Base-by-base conservation (phyloP, 2,888 invertebrate species). In the Zaprionus obscuricornis region DNA sequence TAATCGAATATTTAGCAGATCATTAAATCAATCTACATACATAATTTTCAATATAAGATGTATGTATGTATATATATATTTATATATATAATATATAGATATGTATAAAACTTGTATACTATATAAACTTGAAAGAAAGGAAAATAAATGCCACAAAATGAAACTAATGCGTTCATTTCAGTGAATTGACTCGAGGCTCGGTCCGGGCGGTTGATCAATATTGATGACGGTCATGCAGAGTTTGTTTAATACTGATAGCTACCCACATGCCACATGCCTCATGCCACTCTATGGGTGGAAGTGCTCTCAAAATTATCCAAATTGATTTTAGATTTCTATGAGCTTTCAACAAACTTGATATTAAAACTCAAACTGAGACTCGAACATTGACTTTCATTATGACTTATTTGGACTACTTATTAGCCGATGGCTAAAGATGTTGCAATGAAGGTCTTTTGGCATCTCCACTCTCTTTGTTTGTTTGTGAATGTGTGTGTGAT, bases 381-480 rank as follows among this genome's bases (percentile, higher is more conserved):
- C 33, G 40, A 33, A 24, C 20, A 33, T 74, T 55, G 62, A 69
- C 83, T 82, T 78, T 85, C 79, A 49, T 66, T 57, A 47, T 58
- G 65, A 58, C 46, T 79, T 71, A 67, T 67, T 83, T 55, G 40
- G 64, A 63, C 49, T 46, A 36, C 33, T 36, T 29, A 66, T 75
- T 66, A 58, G 50, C 54, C 39, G 36, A 37, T 54, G 46, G 27
- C 22, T 37, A 45, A 46, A 26, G 37, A 78, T 82, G 59, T 60
- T 69, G 83, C 78, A 70, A 64, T 39, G 83, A 82, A 77, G 77
- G 83, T 59, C 74, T 69, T 36, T 10, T 29, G 33, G 16, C 52
- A 26, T 29, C 16, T 10, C 26, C 22, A 4, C 7, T 39, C 37
- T 18, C 52, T 22, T 29, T 13, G 26, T 43, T 37, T 10, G 42